Evolutionary conservation across 2,113 vertebrate genomes (phyloP).

Genomic region (Pseudonaja textilis): DNA sequence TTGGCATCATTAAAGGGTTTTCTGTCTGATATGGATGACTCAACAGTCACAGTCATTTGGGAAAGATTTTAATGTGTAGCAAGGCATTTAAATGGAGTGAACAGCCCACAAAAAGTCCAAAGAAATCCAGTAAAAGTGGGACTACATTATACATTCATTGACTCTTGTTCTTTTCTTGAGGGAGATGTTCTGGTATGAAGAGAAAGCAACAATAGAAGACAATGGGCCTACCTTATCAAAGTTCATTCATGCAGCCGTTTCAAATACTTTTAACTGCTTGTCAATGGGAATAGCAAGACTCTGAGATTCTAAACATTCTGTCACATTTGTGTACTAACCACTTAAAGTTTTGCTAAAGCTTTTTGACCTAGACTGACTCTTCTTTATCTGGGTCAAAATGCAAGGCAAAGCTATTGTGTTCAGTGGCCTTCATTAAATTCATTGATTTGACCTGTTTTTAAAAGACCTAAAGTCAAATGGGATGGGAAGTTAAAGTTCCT

Average conservation of each 20-base stretch:
- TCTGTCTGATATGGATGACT: slow-evolving; percentile 55
- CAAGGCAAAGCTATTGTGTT: slow-evolving; percentile 93
- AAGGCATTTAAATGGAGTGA: slow-evolving; percentile 75
- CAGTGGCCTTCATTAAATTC: slow-evolving; percentile 99
- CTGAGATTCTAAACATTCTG: slow-evolving; percentile 88
- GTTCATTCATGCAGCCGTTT: slow-evolving; percentile 88
- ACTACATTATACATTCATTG: slow-evolving; percentile 86
- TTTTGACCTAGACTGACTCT: slow-evolving; percentile 96
- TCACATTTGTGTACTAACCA: slow-evolving; percentile 99
- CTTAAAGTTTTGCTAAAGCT: slow-evolving; percentile 91
- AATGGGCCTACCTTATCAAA: slow-evolving; percentile 88
- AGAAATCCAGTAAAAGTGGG: slow-evolving; percentile 78
- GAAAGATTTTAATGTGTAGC: slow-evolving; percentile 64
- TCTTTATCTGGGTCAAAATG: slow-evolving; percentile 98
- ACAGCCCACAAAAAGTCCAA: slow-evolving; percentile 68
- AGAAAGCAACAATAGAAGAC: slow-evolving; percentile 79
- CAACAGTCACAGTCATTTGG: slow-evolving; percentile 65
- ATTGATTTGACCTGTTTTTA: slow-evolving; percentile 99
- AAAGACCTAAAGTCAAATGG: slow-evolving; percentile 96
- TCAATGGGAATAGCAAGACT: slow-evolving; percentile 89
- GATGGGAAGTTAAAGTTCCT: slow-evolving; percentile 93
- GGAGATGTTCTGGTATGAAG: slow-evolving; percentile 79
- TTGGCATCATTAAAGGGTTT: slow-evolving; percentile 58
- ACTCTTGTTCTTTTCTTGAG: slow-evolving; percentile 79
- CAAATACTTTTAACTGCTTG: slow-evolving; percentile 97